Evolutionary conservation across 2,113 vertebrate genomes (phyloP), one percentile per base, ranked within the genome.

Genomic region (Phylloscopus whistleri): DNA sequence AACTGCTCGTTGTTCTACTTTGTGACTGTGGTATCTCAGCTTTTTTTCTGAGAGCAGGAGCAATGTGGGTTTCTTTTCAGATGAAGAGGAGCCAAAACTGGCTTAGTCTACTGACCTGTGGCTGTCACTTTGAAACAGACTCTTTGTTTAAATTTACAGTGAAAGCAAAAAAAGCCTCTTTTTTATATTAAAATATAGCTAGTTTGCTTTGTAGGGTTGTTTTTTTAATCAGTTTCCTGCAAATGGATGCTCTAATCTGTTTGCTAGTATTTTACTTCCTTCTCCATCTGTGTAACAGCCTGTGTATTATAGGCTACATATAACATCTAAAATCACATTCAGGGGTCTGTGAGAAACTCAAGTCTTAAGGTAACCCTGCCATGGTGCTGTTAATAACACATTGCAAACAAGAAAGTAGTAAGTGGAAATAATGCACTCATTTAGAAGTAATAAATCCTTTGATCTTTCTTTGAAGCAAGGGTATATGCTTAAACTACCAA

Each of bases 401-500:
- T 96, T 98, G 95, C 97, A 97, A 98, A 97, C 97, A 98, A 97
- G 97, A 96, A 97, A 97, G 97, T 97, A 97, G 96, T 98, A 95
- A 98, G 97, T 97, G 97, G 98, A 97, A 98, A 97, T 98, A 98
- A 98, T 96, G 97, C 97, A 95, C 96, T 98, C 96, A 96, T 98
- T 98, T 97, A 98, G 97, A 97, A 97, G 98, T 97, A 97, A 97
- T 98, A 98, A 98, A 98, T 90, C 96, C 97, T 98, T 98, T 98
- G 98, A 98, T 98, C 98, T 98, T 97, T 96, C 98, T 98, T 98
- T 98, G 98, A 98, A 98, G 97, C 95, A 91, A 96, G 96, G 78
- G 91, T 96, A 97, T 97, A 97, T 96, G 97, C 96, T 98, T 97
- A 98, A 98, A 98, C 97, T 97, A 94, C 97, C 97, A 97, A 97